Conservation (phyloP, 2,113 vertebrate species). For the Passer domesticus region DNA sequence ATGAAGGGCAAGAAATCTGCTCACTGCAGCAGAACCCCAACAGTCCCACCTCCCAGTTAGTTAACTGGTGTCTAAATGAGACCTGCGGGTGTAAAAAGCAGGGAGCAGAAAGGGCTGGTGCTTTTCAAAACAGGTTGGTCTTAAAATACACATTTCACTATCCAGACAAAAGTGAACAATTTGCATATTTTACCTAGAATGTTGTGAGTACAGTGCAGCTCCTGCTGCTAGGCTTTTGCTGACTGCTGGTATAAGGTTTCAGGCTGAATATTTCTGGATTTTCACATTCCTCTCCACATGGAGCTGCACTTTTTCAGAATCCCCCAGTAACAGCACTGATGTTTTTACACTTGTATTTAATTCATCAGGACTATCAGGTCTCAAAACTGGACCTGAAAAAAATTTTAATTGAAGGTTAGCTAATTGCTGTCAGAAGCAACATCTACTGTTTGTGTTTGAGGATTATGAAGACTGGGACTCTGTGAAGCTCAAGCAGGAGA, state of each 20-base stretch:
- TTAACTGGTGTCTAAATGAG: neutral
- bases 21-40: accelerated
- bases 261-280: neutral
- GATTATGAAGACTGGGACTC: neutral
- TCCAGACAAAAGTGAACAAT: neutral
- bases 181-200: neutral
- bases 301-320: neutral
- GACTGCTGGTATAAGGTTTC: neutral
- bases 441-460: neutral
- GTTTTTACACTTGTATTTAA: neutral
- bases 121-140: neutral
- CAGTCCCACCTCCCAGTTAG: neutral
- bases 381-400: neutral
- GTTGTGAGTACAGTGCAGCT: neutral
- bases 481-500: neutral
- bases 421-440: neutral
- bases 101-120: neutral
- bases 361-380: neutral
- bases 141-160: neutral
- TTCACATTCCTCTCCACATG: neutral
- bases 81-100: neutral
- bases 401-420: neutral
- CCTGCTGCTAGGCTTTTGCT: neutral
- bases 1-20: neutral
- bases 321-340: neutral